Base-by-base conservation (phyloP, 2,797 vertebrate species). In the Dipus sagitta region DNA sequence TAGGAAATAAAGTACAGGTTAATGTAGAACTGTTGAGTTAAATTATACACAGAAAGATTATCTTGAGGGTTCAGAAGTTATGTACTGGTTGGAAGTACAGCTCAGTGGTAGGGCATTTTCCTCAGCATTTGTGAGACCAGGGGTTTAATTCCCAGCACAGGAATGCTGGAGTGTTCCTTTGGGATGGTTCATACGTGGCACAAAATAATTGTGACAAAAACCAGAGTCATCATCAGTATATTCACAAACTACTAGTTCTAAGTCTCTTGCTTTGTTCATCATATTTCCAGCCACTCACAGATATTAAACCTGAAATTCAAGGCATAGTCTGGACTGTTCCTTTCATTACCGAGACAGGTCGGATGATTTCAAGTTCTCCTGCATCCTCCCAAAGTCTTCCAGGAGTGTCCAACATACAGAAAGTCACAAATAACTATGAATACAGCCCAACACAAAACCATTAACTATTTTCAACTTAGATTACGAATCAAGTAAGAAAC, bases 1-100 rank as follows among this genome's bases (percentile, higher is more conserved):
- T 4, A 79, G 34, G 12, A 87, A 95, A 91, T 28, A 75, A 74
- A 81, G 32, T 90, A 23, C 1, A 70, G 74, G 13, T 78, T 82
- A 54, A 65, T 76, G 7, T 79, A 7, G 26, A 3, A 68, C 81
- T 60, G 12, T 30, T 74, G 26, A 23, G 8, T 58, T 65, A 91
- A 84, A 91, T 68, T 84, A 86, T 83, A 13, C 11, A 8, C n/a
- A 86, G 54, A 62, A 38, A 88, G 14, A 64, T 64, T 64, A 52
- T 86, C 90, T 76, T 94, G n/a, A 93, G 58, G 67, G 79, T 72
- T 85, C 21, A 18, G n/a, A 70, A 38, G n/a, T 93, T 74, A 92
- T 52, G 0, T 68, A 75, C 14, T 81, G 71, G 10, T 3, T 65
- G 10, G 28, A 24, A 88, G 23, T 28, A 11, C 6, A 68, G 14